Base-by-base conservation (phyloP, 2,888 invertebrate genomes). In the Dilophus febrilis region DNA sequence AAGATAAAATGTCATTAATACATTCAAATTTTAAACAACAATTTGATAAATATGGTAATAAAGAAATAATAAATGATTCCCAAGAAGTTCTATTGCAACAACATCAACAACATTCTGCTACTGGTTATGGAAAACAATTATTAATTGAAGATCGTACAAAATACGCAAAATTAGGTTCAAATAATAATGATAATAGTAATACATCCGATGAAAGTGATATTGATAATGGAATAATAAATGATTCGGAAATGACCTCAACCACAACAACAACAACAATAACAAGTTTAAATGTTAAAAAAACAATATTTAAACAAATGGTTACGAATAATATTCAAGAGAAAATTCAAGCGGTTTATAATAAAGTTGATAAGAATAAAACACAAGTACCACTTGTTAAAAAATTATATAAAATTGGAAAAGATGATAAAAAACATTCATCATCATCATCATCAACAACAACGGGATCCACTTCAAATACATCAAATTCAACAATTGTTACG, bases 121-220 rank as follows among this genome's bases (percentile, higher is more conserved):
- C 8, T 6, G 5, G 8, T 6, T 6, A 22, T 22, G 4, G 8
- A 4, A 22, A 22, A 0, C 70, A 70, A 48, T 67, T 72, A 0
- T 77, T 77, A 0, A 48, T 74, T 4, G 78, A 80, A 50, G 77
- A 80, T 54, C 68, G 81, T 26, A 77, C 79, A 16, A 81, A 80
- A 51, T 84, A 83, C 53, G 80, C 81, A 51, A 82, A 83, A 55
- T 60, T 84, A 35, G 69, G 73, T 2, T 72, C 70, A 52, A 72
- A 71, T 47, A 74, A 74, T 46, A n/a, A n/a, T n/a, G n/a, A n/a
- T n/a, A n/a, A n/a, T n/a, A n/a, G n/a, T n/a, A 56, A 68, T 35
- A 72, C 69, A 32, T 70, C 61, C 43, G 70, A 70, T 48, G 70
- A 69, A 50, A 70, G 67, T 33, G 61, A 60, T 42, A n/a, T n/a